phyloP scores from a whole-genome alignment of 2,888 invertebrate genomes.

The Escarpia spicata region DNA sequence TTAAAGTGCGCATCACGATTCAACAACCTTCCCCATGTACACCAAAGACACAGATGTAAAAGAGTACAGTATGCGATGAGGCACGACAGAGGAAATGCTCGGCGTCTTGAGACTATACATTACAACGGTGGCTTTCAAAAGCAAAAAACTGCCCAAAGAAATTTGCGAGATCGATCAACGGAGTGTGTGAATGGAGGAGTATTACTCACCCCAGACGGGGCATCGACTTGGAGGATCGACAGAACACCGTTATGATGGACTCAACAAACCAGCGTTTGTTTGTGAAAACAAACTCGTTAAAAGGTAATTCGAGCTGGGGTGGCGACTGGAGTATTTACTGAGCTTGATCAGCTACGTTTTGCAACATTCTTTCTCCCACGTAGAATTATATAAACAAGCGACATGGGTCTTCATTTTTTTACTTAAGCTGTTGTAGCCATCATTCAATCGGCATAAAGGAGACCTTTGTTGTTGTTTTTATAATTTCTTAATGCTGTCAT shows the following conservation, averaged over 20 bases:
- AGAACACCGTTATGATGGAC: slow-evolving; percentile 8
- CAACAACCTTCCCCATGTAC: background rate
- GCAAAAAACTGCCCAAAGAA: background rate
- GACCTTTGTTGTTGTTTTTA: no score
- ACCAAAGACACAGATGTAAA: background rate
- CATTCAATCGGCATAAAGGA: no score
- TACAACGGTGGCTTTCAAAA: background rate
- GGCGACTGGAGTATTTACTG: background rate
- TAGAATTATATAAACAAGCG: background rate
- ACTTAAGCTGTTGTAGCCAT: background rate
- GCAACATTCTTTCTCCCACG: background rate
- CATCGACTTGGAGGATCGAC: background rate
- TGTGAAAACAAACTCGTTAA: background rate
- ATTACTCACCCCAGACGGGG: background rate
- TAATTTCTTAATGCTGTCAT: no score
- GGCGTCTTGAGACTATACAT: background rate
- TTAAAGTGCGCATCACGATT: background rate
- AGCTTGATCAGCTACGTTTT: background rate
- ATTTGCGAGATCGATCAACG: background rate
- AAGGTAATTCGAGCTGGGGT: background rate
- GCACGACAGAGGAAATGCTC: background rate
- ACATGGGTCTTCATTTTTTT: background rate
- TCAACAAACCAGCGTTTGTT: background rate
- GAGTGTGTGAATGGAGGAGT: background rate
- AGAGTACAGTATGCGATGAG: background rate